Base-by-base conservation (phyloP, 2,113 vertebrate genomes). In the Esox niger region DNA sequence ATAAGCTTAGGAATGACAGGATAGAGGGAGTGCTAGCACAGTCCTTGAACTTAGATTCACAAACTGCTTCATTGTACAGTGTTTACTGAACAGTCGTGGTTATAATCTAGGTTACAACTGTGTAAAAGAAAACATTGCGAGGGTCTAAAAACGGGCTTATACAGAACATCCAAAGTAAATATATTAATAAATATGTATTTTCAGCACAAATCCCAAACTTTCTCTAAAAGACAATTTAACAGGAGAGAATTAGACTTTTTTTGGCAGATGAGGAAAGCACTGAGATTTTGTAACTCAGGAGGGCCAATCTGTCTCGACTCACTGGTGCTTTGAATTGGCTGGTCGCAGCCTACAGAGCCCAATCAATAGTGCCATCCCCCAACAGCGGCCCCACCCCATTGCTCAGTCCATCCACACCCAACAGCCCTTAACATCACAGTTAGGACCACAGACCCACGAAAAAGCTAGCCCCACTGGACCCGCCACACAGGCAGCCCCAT, bases 291-390 rank as follows among this genome's bases (percentile, higher is more conserved):
- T 85, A 91, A 88, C 85, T 86, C 87, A 84, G 78, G 83, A 89
- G 84, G 78, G 86, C 87, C 87, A 87, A 88, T 89, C 81, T 80
- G 90, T 89, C 77, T 90, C 87, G 30, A 89, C 87, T 90, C 88
- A 91, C 71, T 87, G 90, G 79, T 91, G 90, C 88, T 84, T 79
- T 88, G 88, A 86, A 90, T 91, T 91, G 87, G 86, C 83, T 75
- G 81, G 89, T 91, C 88, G 87, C 87, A 89, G 87, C 80, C 83
- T 87, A 84, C 79, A 79, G 87, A 88, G 83, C 86, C 76, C 87
- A 89, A 89, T 89, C 89, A 90, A 91, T 90, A 88, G 85, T 61
- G 64, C 54, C 68, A 63, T 60, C 67, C 69, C 76, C 80, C 76
- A 15, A 30, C 57, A 59, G 57, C 57, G 2, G 27, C 56, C 56